These are phyloP conservation scores for Chorisops tibialis DNA, from an alignment of 2,888 invertebrate species.

Conservation along the genomic window DNA sequence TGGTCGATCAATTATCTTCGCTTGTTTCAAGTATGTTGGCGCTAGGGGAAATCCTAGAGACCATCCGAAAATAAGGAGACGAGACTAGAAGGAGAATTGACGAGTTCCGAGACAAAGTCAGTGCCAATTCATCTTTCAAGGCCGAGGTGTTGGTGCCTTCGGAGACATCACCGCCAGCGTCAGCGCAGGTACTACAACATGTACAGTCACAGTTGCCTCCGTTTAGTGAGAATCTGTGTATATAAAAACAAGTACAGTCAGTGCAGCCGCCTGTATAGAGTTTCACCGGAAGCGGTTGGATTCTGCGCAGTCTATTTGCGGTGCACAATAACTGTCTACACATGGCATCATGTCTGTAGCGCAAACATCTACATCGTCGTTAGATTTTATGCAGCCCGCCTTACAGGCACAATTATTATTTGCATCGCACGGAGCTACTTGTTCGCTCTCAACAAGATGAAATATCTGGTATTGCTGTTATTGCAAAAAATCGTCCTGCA, in stretches of 20 bases:
- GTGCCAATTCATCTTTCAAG: background rate
- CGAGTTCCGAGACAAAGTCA: background rate
- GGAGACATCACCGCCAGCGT: background rate
- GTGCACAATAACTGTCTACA: background rate
- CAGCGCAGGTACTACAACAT: background rate
- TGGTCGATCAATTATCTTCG: too few relatives aligned
- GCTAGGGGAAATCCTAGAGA: background rate
- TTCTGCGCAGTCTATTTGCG: background rate
- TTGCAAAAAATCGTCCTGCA: slow-evolving; percentile 27
- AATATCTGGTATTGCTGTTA: slow-evolving; percentile 28
- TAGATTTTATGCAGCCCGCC: background rate
- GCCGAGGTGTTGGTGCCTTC: background rate
- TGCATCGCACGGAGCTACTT: slow-evolving; percentile 26
- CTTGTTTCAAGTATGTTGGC: background rate
- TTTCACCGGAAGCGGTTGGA: background rate
- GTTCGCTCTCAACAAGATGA: slow-evolving; percentile 33
- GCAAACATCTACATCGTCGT: background rate
- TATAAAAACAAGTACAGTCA: too few relatives aligned
- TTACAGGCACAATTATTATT: background rate
- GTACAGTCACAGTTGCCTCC: background rate
- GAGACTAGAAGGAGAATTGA: background rate
- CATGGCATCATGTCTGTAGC: background rate
- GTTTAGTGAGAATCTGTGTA: too few relatives aligned
- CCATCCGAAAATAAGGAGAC: background rate
- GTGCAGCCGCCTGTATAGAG: background rate